Percentiles rank a stretch among this genome's conserved stretches.
Conservation (phyloP, 2,113 vertebrate species). For the Trinectes maculatus region DNA sequence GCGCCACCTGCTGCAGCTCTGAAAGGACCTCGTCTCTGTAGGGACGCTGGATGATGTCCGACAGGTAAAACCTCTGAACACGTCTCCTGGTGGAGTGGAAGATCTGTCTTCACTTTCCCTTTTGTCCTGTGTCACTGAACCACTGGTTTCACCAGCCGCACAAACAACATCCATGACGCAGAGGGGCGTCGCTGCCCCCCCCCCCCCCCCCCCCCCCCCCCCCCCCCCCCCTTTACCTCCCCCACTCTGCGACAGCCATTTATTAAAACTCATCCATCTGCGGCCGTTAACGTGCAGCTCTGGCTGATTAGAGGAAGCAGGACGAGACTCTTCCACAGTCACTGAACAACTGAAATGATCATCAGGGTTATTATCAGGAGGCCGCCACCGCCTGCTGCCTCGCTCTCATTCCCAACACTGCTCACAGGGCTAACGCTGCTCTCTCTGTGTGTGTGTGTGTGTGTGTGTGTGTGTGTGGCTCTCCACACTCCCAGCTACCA, state of each 20-base stretch:
- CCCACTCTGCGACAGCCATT: conserved; percentile 15
- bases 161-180: conserved; percentile 41
- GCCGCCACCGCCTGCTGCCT: conserved; percentile 10
- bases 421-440: too few species aligned
- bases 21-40: conserved; percentile 17
- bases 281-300: conserved; percentile 19
- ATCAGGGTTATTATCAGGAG: conserved; percentile 18
- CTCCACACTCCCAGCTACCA: neutral
- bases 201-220: too few species aligned
- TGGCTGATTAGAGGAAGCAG: conserved; percentile 29
- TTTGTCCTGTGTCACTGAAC: neutral
- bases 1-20: conserved; percentile 16
- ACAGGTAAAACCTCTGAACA: neutral
- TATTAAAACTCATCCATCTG: conserved; percentile 22
- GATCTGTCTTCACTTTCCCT: neutral
- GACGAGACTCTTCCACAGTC: conserved; percentile 14
- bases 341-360: conserved; percentile 48
- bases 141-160: neutral
- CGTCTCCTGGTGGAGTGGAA: neutral
- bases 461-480: too few species aligned
- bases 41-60: neutral
- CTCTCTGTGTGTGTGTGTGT: too few species aligned
- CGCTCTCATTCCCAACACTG: too few species aligned
- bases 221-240: too few species aligned
- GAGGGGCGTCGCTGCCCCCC: neutral